phyloP scores from a whole-genome alignment of 2,113 vertebrate genomes.

The Eulacestoma nigropectus region DNA sequence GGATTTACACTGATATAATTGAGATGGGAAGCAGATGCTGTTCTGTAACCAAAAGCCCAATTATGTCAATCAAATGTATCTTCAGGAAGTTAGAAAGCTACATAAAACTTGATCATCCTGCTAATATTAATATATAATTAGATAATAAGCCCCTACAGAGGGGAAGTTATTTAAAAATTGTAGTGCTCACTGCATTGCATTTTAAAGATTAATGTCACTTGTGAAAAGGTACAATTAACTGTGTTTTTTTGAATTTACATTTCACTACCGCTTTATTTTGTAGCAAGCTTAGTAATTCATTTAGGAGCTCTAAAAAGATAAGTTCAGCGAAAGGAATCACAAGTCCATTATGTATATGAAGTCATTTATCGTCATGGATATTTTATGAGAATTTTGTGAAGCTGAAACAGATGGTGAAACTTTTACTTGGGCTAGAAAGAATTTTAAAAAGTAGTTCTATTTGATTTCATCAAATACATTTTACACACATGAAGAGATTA shows the following conservation, averaged over 20 bases:
- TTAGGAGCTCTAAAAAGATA: neutral
- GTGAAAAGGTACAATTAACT: neutral
- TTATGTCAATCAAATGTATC: constrained; percentile 47
- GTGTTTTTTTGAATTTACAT: neutral
- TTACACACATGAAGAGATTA: neutral
- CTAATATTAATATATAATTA: constrained; percentile 43
- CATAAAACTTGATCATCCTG: constrained; percentile 33
- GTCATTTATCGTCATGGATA: neutral
- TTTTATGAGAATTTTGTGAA: constrained; percentile 29
- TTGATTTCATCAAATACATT: neutral
- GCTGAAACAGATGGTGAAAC: constrained; percentile 18
- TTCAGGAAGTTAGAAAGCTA: constrained; percentile 41
- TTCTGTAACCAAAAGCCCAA: constrained; percentile 32
- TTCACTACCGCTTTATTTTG: neutral
- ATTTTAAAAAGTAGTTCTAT: neutral
- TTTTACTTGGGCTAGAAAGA: constrained; percentile 22
- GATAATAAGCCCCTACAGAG: constrained; percentile 28
- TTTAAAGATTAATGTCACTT: constrained; percentile 2
- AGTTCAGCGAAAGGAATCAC: neutral
- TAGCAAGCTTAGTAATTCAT: neutral
- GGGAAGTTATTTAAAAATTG: constrained; percentile 6
- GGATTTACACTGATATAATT: neutral
- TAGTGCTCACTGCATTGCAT: neutral
- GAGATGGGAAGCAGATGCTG: constrained; percentile 20
- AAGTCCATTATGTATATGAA: neutral